Percentiles rank a stretch among this genome's conserved stretches.
Evolutionary conservation across 1,140 invertebrate species (phyloP).

Genomic region (Heliconius hermathena): DNA sequence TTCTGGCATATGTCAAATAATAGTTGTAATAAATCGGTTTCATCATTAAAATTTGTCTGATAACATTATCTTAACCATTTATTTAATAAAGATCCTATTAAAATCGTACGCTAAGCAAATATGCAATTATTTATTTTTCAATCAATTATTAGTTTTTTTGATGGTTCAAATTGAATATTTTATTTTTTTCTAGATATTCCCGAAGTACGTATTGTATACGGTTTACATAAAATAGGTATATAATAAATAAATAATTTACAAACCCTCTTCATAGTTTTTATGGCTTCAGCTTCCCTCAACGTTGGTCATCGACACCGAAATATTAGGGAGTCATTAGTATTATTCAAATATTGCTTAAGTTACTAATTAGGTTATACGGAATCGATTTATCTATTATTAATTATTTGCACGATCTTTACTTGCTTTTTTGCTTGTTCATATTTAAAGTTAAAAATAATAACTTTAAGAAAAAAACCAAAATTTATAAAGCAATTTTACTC

Average conservation of each 20-base stretch:
- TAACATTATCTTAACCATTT: constrained; percentile 22
- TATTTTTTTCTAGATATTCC: background rate
- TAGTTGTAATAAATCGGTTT: constrained; percentile 28
- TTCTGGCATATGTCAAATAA: background rate
- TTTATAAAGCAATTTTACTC: background rate
- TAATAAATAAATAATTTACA: constrained; percentile 3
- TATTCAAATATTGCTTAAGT: constrained; percentile 34
- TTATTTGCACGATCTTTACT: background rate
- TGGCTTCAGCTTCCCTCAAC: constrained; percentile 74
- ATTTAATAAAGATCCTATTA: constrained; percentile 22
- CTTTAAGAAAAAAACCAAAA: background rate
- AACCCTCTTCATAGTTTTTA: constrained; percentile 68
- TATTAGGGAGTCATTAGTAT: constrained; percentile 41
- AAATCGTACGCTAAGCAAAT: background rate
- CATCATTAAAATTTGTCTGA: constrained; percentile 22
- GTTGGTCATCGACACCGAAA: constrained; percentile 74
- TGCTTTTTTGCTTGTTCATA: background rate
- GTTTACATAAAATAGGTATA: background rate
- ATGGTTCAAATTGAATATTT: background rate
- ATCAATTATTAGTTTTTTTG: background rate
- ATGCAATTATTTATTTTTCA: background rate
- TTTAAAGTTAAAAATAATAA: background rate
- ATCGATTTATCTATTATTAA: background rate
- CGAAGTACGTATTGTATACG: background rate
- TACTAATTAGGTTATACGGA: background rate